phyloP scores from a whole-genome alignment of 2,888 invertebrate genomes.

The Acanthosoma haemorrhoidale region DNA sequence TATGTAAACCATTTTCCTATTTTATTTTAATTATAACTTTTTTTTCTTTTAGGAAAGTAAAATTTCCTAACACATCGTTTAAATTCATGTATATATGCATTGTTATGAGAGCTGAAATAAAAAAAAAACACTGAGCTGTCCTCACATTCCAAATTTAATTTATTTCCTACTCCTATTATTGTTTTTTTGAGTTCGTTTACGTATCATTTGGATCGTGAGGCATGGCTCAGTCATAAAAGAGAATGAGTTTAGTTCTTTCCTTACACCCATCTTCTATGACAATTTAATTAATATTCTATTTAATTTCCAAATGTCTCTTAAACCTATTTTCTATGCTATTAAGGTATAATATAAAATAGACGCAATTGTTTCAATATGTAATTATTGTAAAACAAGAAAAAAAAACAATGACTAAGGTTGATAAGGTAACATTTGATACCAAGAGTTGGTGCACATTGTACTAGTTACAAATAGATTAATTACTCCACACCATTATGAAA shows the following conservation, averaged over 20 bases:
- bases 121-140: background rate
- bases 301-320: too few species aligned
- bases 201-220: conserved; percentile 28
- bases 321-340: too few species aligned
- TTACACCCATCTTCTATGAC: too few species aligned
- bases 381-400: too few species aligned
- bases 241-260: background rate
- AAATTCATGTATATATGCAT: conserved; percentile 25
- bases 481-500: too few species aligned
- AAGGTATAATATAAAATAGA: too few species aligned
- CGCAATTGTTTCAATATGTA: too few species aligned
- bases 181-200: conserved; percentile 8
- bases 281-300: too few species aligned
- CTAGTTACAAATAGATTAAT: too few species aligned
- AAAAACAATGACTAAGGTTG: too few species aligned
- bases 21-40: conserved; percentile 1
- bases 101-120: conserved; percentile 1
- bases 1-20: background rate
- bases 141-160: conserved; percentile 29
- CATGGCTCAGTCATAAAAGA: conserved; percentile 9
- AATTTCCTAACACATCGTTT: conserved; percentile 19
- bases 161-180: conserved; percentile 17
- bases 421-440: too few species aligned
- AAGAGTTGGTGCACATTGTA: too few species aligned
- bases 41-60: background rate